Base-by-base conservation (phyloP, 2,888 invertebrate species). In the Crossocerus cetratus region DNA sequence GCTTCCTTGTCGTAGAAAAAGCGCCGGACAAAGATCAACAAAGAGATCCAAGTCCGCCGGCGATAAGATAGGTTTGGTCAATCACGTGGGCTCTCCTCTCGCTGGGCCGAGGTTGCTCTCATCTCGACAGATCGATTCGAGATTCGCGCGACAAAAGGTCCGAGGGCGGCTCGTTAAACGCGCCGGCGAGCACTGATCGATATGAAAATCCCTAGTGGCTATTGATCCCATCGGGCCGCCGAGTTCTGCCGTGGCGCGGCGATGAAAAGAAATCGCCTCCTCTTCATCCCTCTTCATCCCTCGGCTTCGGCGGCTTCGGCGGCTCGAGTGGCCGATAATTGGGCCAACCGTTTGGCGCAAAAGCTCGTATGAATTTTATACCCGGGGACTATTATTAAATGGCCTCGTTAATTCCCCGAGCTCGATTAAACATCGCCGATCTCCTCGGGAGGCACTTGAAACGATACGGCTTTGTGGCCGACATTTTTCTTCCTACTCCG, bases 91-190 rank as follows among this genome's bases (percentile, higher is more conserved):
- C 22, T n/a, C 22, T n/a, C 54, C 49, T 23, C 11, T 45, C 20
- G 13, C 44, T 67, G 18, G 32, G 18, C 16, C 21, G 8, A 11
- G 0, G 5, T 42, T 44, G 2, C 21, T 5, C 44, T 49, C 63
- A 76, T 54, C 42, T 68, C 64, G 55, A 64, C 14, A 65, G 62
- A 74, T 74, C 63, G 74, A 74, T 62, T 74, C 65, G 43, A 63
- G 62, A 63, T 69, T 74, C 42, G 68, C 54, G 13, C 18, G 3
- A 20, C 57, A 63, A 43, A 59, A 16, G 74, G 45, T 43, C 21
- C 45, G 60, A 42, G 54, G 61, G 55, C 59, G 65, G 43, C 53
- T 32, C 44, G 74, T 66, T 69, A 53, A 74, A 60, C 69, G 65
- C 45, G 20, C 42, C 53, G 44, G 21, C 42, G 66, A 62, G 60